Evolutionary conservation across 2,113 vertebrate genomes (phyloP).

Genomic region (Nymphicus hollandicus): DNA sequence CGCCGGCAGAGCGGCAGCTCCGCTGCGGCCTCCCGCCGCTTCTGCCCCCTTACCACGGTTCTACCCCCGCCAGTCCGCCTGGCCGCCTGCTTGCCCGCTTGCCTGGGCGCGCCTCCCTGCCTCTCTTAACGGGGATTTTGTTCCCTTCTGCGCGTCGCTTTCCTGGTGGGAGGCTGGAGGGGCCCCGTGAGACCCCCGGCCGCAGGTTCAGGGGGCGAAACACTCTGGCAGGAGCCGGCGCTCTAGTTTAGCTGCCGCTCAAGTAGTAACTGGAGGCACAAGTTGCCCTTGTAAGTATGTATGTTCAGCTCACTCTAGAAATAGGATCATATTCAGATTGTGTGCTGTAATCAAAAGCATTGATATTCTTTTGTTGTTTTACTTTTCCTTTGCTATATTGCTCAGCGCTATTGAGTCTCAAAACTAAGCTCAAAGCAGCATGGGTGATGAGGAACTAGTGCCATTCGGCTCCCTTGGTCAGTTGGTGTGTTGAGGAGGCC

Average conservation of each 20-base stretch:
- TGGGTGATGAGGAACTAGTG: fast-evolving
- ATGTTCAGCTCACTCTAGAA: fast-evolving
- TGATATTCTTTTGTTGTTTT: not conserved
- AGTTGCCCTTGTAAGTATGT: fast-evolving
- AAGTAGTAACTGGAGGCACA: not conserved
- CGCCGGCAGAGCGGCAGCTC: too few species aligned
- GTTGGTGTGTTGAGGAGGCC: not conserved
- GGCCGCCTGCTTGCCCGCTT: not conserved
- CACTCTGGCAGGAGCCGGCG: not conserved
- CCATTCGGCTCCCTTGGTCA: fast-evolving
- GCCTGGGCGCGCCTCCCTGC: not conserved
- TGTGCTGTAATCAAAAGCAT: fast-evolving
- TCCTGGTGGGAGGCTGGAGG: not conserved
- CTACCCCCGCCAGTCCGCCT: too few species aligned
- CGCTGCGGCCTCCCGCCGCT: not conserved
- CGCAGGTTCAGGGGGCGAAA: not conserved
- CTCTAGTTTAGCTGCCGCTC: too few species aligned
- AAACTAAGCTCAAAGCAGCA: not conserved
- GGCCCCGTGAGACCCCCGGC: not conserved
- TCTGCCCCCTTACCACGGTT: not conserved
- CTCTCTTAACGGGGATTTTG: not conserved
- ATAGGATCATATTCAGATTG: fast-evolving
- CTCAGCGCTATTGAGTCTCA: not conserved
- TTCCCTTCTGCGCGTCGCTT: fast-evolving
- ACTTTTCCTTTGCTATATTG: fast-evolving